Evolutionary conservation across 2,113 vertebrate species (phyloP).

Genomic region (Leucopsar rothschildi): DNA sequence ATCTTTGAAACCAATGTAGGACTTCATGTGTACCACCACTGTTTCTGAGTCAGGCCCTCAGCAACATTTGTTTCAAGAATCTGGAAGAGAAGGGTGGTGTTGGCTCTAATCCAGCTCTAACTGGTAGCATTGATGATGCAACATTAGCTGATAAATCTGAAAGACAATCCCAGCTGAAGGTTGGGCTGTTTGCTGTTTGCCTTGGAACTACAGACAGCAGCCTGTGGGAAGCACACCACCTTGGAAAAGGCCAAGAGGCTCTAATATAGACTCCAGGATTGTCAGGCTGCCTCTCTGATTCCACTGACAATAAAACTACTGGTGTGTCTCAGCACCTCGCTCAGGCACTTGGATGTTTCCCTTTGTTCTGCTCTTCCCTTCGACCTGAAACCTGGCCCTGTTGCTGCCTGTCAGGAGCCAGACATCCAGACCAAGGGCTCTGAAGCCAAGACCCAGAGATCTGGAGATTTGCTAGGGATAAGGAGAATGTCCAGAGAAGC

Average conservation of each 20-base stretch:
- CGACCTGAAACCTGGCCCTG: background rate
- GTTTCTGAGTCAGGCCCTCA: background rate
- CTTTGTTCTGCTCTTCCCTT: background rate
- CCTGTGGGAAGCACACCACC: background rate
- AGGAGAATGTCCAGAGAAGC: background rate
- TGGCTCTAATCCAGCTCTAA: background rate
- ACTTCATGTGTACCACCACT: rapidly evolving
- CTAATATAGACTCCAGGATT: background rate
- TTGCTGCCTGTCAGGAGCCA: background rate
- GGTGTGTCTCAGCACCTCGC: background rate
- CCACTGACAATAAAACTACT: background rate
- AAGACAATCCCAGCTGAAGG: background rate
- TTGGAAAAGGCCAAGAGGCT: background rate
- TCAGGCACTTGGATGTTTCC: background rate
- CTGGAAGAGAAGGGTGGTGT: background rate
- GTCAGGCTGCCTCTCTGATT: background rate
- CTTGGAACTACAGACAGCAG: background rate
- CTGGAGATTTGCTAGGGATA: background rate
- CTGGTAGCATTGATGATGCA: background rate
- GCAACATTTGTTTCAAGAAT: background rate
- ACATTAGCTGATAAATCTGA: background rate
- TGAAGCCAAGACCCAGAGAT: background rate
- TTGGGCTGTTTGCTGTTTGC: background rate
- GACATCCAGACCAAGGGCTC: background rate
- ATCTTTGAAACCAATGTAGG: background rate